A percentile compares a stretch with the other conserved stretches of the same genome.
Conservation (phyloP, 2,113 vertebrate species). For the Leptobrachium leishanense region DNA sequence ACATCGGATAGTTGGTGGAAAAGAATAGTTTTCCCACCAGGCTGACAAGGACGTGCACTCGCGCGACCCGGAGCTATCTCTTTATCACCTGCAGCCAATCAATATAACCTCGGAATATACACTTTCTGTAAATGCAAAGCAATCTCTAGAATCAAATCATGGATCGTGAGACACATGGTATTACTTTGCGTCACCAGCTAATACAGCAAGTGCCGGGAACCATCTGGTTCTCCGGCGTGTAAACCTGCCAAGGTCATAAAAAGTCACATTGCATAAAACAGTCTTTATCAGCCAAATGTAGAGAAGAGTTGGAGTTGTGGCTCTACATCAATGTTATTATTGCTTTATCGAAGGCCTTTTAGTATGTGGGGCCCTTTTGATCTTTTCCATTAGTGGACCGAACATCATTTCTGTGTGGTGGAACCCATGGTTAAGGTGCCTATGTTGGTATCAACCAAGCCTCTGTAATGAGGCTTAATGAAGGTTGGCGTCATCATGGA, state of each 20-base stretch:
- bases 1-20: conserved; percentile 54
- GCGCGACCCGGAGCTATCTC: conserved; percentile 54
- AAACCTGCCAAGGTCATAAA: not conserved
- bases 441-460: no score
- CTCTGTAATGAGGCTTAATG: no score
- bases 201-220: not conserved
- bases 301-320: no score
- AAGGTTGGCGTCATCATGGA: no score
- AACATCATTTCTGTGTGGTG: no score
- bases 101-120: conserved; percentile 1
- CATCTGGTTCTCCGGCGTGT: not conserved
- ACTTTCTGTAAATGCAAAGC: not conserved
- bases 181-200: not conserved
- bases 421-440: no score
- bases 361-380: no score
- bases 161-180: not conserved
- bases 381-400: no score
- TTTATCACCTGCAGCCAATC: conserved; percentile 55
- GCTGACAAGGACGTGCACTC: conserved; percentile 58
- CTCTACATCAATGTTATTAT: no score
- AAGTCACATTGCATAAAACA: not conserved
- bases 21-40: conserved; percentile 62
- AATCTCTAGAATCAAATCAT: no score
- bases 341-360: no score
- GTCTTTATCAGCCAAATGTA: not conserved